Percentiles rank a stretch among this genome's conserved stretches.
Evolutionary conservation across 1,140 invertebrate species (phyloP).

Genomic region (Macrocentrus cingulum): DNA sequence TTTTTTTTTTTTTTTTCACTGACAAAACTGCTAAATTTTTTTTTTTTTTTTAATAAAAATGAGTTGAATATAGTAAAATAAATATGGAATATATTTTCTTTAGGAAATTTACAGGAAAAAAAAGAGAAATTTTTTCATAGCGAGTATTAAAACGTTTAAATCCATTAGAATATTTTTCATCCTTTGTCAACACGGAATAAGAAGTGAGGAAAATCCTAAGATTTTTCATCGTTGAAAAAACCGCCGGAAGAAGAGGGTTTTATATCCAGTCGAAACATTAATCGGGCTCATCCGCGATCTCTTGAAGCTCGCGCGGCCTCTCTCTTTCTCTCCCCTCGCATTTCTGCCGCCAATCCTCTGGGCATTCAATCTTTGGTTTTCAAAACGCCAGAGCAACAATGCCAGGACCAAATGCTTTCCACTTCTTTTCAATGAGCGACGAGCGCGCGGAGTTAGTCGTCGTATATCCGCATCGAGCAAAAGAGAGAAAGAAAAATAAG

Average conservation of each 20-base stretch:
- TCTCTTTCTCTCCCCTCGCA: not conserved
- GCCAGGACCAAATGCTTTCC: slow-evolving; percentile 29
- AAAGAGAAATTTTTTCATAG: too few relatives aligned
- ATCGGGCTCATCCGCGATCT: slow-evolving; percentile 19
- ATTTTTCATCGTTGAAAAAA: slow-evolving; percentile 2
- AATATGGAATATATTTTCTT: too few relatives aligned
- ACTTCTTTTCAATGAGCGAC: slow-evolving; percentile 33
- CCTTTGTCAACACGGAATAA: too few relatives aligned
- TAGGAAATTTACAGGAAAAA: too few relatives aligned
- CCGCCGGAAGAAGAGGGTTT: slow-evolving; percentile 3
- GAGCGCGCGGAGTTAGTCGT: slow-evolving; percentile 15
- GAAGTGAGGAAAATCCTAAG: not conserved
- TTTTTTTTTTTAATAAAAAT: too few relatives aligned
- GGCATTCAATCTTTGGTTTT: slow-evolving; percentile 28
- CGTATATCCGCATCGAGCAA: not conserved
- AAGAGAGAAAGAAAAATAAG: not conserved
- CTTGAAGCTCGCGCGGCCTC: not conserved
- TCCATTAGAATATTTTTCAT: too few relatives aligned
- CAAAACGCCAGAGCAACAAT: slow-evolving; percentile 32
- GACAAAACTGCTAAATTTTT: too few relatives aligned
- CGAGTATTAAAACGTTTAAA: too few relatives aligned
- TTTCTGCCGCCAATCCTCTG: not conserved
- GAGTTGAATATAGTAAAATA: too few relatives aligned
- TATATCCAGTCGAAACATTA: slow-evolving; percentile 16
- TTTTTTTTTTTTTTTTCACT: too few relatives aligned